Evolutionary conservation across 2,888 invertebrate genomes (phyloP).

Genomic region (Monopis laevigella): DNA sequence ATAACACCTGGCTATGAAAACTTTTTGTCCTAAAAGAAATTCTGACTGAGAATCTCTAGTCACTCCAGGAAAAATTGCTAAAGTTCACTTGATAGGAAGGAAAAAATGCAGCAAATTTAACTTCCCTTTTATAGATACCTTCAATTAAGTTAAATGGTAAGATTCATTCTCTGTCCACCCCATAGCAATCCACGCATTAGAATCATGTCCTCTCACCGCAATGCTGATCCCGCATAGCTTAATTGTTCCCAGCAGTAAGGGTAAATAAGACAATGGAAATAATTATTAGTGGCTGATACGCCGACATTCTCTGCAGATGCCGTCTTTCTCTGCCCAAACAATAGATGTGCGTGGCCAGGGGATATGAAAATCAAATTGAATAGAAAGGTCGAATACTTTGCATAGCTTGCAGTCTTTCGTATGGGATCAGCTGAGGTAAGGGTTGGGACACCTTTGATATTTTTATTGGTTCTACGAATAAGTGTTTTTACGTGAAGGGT

Average conservation of each 20-base stretch:
- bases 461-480: slow-evolving; percentile 6
- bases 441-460: slow-evolving; percentile 8
- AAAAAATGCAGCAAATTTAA: too few relatives aligned
- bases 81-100: too few relatives aligned
- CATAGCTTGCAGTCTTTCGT: slow-evolving; percentile 8
- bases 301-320: slow-evolving; percentile 24
- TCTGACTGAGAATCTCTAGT: too few relatives aligned
- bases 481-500: neutral
- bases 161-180: too few relatives aligned
- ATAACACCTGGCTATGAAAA: too few relatives aligned
- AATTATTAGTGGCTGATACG: slow-evolving; percentile 20
- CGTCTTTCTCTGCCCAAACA: slow-evolving; percentile 20
- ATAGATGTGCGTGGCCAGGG: slow-evolving; percentile 21
- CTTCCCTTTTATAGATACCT: too few relatives aligned
- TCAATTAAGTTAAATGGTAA: too few relatives aligned
- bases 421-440: slow-evolving; percentile 11
- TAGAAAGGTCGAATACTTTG: slow-evolving; percentile 20
- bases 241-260: slow-evolving; percentile 18
- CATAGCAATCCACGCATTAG: slow-evolving; percentile 11
- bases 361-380: slow-evolving; percentile 37
- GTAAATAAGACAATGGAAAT: slow-evolving; percentile 46
- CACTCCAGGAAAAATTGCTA: too few relatives aligned
- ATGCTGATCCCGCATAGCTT: slow-evolving; percentile 15
- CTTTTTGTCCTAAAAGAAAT: too few relatives aligned
- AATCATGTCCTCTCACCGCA: slow-evolving; percentile 11